These are phyloP conservation scores for Agrochola lota DNA, from an alignment of 2,888 invertebrate genomes.

Conservation along the genomic window DNA sequence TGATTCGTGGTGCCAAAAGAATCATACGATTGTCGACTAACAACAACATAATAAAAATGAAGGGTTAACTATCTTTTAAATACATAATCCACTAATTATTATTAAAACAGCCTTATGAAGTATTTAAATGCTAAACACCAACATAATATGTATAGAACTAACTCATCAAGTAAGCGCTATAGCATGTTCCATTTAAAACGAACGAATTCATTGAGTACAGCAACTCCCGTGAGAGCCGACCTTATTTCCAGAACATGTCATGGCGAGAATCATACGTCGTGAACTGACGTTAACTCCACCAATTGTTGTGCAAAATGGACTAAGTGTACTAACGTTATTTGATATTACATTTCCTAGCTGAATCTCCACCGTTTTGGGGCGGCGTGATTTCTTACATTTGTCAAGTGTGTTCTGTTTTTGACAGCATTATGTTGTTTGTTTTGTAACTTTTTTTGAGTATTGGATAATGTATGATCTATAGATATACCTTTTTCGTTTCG, in stretches of 20 bases:
- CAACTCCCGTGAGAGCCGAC: conserved; percentile 48
- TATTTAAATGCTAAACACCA: background rate
- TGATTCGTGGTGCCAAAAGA: no score
- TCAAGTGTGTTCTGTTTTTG: conserved; percentile 19
- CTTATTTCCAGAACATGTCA: conserved; percentile 58
- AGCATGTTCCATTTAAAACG: conserved; percentile 48
- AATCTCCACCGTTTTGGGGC: conserved; percentile 7
- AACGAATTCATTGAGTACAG: conserved; percentile 57
- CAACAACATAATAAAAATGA: background rate
- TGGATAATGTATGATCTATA: background rate
- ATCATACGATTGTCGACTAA: background rate
- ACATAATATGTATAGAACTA: background rate
- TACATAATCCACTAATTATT: background rate
- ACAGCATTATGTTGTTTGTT: conserved; percentile 3
- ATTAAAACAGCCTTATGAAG: background rate
- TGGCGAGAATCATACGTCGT: conserved; percentile 51
- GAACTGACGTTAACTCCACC: conserved; percentile 55
- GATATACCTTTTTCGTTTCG: background rate
- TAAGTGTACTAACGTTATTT: conserved; percentile 26
- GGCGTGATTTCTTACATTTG: conserved; percentile 35
- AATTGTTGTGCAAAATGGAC: conserved; percentile 47
- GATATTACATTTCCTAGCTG: conserved; percentile 21
- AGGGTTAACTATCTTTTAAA: background rate
- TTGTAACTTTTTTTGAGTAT: background rate
- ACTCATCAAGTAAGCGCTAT: conserved; percentile 26